Evolutionary conservation across 2,888 invertebrate species (phyloP).

Genomic region (Dichetophora obliterata): DNA sequence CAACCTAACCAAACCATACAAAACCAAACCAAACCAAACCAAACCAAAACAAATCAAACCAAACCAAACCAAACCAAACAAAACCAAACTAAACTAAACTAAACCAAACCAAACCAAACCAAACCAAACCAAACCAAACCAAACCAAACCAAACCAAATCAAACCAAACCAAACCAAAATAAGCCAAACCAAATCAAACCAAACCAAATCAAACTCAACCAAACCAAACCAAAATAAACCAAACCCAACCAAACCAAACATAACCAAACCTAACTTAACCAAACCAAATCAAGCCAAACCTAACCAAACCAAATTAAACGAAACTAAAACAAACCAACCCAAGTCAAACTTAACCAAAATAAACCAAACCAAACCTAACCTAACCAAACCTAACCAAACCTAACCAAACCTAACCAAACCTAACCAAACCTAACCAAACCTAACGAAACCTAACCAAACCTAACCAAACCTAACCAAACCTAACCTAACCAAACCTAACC

Average conservation of each 20-base stretch:
- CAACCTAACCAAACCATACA: too few species aligned
- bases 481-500: background rate
- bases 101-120: too few species aligned
- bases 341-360: background rate
- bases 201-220: too few species aligned
- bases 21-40: too few species aligned
- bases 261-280: background rate
- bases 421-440: background rate
- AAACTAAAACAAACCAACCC: background rate
- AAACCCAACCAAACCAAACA: background rate
- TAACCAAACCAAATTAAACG: background rate
- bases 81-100: too few species aligned
- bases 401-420: background rate
- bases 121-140: too few species aligned
- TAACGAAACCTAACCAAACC: background rate
- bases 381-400: background rate
- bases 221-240: too few species aligned
- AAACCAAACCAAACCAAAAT: too few species aligned
- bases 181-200: too few species aligned
- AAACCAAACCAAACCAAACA: too few species aligned
- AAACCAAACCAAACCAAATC: too few species aligned
- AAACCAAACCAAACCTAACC: background rate
- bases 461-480: background rate
- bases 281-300: background rate
- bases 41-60: too few species aligned